These are phyloP conservation scores for Mystacornis crossleyi DNA, from an alignment of 2,113 vertebrate species.

Conservation along the genomic window DNA sequence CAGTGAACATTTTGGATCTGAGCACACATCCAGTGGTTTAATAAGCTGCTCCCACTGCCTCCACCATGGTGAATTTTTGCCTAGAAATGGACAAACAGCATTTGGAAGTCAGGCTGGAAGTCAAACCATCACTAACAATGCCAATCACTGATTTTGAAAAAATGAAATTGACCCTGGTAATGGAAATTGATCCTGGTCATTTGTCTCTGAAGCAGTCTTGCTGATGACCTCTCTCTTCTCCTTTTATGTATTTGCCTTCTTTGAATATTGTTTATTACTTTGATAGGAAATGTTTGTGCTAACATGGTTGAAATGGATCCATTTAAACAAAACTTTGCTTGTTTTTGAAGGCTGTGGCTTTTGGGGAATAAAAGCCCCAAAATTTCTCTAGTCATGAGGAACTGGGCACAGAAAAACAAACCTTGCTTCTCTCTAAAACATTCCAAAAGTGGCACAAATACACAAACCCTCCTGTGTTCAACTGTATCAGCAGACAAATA, in stretches of 20 bases:
- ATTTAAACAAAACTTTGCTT: background rate
- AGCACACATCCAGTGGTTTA: background rate
- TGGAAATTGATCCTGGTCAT: background rate
- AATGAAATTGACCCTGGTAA: background rate
- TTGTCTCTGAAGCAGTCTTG: background rate
- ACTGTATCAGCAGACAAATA: background rate
- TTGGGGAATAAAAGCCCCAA: accelerated
- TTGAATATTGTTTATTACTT: background rate
- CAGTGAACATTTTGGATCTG: background rate
- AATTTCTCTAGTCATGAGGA: background rate
- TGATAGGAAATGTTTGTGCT: background rate
- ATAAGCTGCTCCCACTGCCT: background rate
- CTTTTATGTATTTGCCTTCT: background rate
- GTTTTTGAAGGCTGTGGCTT: background rate
- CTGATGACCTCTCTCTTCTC: background rate
- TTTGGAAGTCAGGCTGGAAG: background rate
- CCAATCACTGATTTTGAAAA: background rate
- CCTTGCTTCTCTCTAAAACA: background rate
- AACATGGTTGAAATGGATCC: background rate
- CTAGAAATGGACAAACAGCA: background rate
- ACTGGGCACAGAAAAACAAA: background rate
- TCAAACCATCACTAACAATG: background rate
- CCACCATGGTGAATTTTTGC: background rate
- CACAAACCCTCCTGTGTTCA: accelerated
- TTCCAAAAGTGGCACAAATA: background rate